Conservation (phyloP, 1,140 invertebrate genomes). For the Diorhabda elongata region DNA sequence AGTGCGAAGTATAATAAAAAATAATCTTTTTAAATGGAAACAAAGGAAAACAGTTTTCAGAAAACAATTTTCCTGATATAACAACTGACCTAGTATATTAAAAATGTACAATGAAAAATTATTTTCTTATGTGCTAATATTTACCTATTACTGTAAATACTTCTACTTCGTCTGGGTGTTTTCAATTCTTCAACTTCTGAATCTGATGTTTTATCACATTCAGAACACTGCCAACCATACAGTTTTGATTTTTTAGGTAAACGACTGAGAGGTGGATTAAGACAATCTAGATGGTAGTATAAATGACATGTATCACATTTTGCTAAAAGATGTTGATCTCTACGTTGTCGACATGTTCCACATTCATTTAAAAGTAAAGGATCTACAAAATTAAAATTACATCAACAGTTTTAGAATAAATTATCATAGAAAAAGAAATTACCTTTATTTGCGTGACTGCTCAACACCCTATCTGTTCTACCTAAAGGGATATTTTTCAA, state of each 20-base stretch:
- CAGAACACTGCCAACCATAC: conserved; percentile 90
- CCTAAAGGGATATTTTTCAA: conserved; percentile 60
- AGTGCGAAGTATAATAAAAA: too few species aligned
- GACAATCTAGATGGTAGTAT: conserved; percentile 89
- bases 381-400: conserved; percentile 35
- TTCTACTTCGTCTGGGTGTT: conserved; percentile 69
- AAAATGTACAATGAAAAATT: too few species aligned
- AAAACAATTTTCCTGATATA: too few species aligned
- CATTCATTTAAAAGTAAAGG: conserved; percentile 59
- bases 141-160: conserved; percentile 62
- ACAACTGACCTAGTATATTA: too few species aligned
- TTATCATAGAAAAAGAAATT: conserved; percentile 41
- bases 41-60: too few species aligned
- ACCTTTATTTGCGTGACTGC: conserved; percentile 54
- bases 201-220: conserved; percentile 80
- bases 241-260: conserved; percentile 94
- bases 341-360: conserved; percentile 75
- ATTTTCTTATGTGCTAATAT: neutral
- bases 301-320: conserved; percentile 92
- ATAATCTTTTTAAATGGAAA: too few species aligned
- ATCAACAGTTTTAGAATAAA: too few species aligned
- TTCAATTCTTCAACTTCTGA: conserved; percentile 73
- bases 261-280: conserved; percentile 85
- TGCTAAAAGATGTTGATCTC: conserved; percentile 83
- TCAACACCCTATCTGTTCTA: conserved; percentile 54